Evolutionary conservation across 2,888 invertebrate genomes (phyloP), one percentile per base, ranked within the genome.

Genomic region (Mimas tiliae): DNA sequence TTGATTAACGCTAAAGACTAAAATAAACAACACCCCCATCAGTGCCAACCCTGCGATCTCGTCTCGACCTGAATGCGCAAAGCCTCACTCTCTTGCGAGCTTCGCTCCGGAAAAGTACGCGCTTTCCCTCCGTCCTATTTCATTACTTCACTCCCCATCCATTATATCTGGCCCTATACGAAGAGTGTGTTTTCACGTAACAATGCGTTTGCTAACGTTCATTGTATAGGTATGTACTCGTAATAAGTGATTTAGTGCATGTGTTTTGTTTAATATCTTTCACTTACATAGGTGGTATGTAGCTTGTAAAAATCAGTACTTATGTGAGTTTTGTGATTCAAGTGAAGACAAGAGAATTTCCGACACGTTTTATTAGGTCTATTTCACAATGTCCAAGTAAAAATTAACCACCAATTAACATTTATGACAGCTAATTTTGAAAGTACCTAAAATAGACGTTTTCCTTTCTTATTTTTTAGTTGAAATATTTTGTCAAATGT

Each of bases 11-110:
- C 19, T n/a, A 51, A 33, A 19, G 1, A 1, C 27, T 27, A 70
- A 38, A 69, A 65, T 67, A 71, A 73, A 27, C 4, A 27, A 69
- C 75, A 74, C 71, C n/a, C n/a, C 48, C 33, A 11, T 19, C 9
- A 11, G 65, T 71, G 84, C 63, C 83, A 91, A 72, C 92, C 91
- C 91, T 92, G 84, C 53, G 34, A 64, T 72, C 74, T 74, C 69
- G 77, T 77, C 79, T 79, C 75, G 76, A 69, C 74, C 79, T 81
- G 80, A 84, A 77, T 90, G 90, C 92, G 92, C 88, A 83, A 77
- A 83, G 76, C 84, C 88, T 90, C 93, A 90, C 84, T 91, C 85
- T 84, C 80, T 77, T 74, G 72, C 80, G 76, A 82, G 83, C 89
- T 81, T 84, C 80, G 84, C 82, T 78, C 75, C 78, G 73, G 80